Conservation (phyloP, 2,888 invertebrate genomes). For the Callimorpha dominula region DNA sequence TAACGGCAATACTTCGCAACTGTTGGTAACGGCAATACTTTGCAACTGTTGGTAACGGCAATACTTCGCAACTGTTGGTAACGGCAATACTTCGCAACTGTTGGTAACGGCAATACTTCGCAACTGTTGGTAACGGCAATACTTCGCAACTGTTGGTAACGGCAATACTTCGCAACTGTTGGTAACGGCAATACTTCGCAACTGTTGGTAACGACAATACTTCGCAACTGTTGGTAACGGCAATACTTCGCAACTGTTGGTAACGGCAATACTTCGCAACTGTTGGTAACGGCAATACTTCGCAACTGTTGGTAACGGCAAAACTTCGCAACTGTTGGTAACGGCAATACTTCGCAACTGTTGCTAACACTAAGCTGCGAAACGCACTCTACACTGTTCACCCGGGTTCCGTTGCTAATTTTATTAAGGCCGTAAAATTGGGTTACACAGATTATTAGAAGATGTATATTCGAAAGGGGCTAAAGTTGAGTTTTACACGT, state of each 20-base stretch:
- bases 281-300: slow-evolving; percentile 43
- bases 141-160: no score
- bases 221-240: no score
- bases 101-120: slow-evolving; percentile 28
- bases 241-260: no score
- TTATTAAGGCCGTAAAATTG: slow-evolving; percentile 51
- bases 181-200: slow-evolving; percentile 30
- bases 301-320: no score
- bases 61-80: no score
- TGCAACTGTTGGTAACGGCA: slow-evolving; percentile 39
- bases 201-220: slow-evolving; percentile 41
- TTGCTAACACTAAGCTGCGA: slow-evolving; percentile 47
- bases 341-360: slow-evolving; percentile 32
- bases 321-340: no score
- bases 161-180: no score
- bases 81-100: no score
- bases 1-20: no score
- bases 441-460: slow-evolving; percentile 48
- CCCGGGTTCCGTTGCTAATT: slow-evolving; percentile 53
- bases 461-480: slow-evolving; percentile 38
- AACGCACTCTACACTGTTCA: slow-evolving; percentile 49
- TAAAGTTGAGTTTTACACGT: slow-evolving; percentile 26
- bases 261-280: slow-evolving; percentile 33
- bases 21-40: slow-evolving; percentile 27
- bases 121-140: slow-evolving; percentile 40